Conservation (phyloP, 2,888 invertebrate species). For the Ochropleura leucogaster region DNA sequence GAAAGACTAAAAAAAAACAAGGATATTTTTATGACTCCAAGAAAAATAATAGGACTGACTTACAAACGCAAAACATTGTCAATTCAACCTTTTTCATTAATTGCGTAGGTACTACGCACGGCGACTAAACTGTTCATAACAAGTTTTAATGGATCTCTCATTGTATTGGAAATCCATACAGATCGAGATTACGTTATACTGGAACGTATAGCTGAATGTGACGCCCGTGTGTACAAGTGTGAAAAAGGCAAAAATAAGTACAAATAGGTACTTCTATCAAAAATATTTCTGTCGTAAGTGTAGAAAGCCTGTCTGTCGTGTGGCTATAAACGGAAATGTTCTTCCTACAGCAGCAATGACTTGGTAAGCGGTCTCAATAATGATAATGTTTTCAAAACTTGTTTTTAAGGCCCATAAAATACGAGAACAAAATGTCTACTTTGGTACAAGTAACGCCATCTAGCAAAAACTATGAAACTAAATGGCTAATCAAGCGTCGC, state of each 20-base stretch:
- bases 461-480: conserved; percentile 30
- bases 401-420: too few species aligned
- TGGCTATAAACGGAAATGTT: background rate
- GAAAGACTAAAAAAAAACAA: background rate
- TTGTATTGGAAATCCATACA: too few species aligned
- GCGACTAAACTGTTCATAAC: too few species aligned
- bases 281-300: too few species aligned
- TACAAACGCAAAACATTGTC: background rate
- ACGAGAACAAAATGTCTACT: background rate
- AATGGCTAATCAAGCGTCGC: conserved; percentile 31
- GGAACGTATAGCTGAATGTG: too few species aligned
- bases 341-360: too few species aligned
- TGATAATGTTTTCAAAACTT: background rate
- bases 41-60: background rate
- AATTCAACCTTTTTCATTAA: background rate
- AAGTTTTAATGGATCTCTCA: too few species aligned
- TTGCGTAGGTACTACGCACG: too few species aligned
- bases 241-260: background rate
- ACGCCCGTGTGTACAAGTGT: too few species aligned
- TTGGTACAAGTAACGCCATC: conserved; percentile 45
- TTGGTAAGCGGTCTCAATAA: background rate
- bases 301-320: too few species aligned
- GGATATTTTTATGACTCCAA: background rate
- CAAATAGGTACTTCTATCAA: too few species aligned
- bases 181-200: too few species aligned